Conservation (phyloP, 2,888 invertebrate genomes). For the Blera fallax region DNA sequence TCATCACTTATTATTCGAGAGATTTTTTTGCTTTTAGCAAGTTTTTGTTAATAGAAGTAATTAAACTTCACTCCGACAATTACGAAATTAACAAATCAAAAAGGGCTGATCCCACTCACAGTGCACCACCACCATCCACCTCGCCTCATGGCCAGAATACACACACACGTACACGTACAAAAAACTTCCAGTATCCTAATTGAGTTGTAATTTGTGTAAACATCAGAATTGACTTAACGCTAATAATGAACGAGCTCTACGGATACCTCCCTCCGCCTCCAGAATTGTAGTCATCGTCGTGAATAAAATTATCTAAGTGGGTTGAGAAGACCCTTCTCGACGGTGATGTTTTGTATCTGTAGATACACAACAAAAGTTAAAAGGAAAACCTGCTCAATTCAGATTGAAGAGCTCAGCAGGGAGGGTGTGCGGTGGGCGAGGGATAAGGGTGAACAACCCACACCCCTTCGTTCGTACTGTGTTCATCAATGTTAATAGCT, state of each 20-base stretch:
- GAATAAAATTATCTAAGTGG: constrained; percentile 70
- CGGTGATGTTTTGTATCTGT: constrained; percentile 39
- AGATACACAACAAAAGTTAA: constrained; percentile 68
- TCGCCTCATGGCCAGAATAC: constrained; percentile 1
- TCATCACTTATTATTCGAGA: constrained; percentile 7
- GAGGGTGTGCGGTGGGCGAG: neutral
- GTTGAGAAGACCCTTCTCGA: constrained; percentile 56
- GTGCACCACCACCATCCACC: constrained; percentile 21
- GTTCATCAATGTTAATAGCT: constrained; percentile 69
- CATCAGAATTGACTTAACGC: constrained; percentile 76
- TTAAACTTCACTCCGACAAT: constrained; percentile 65
- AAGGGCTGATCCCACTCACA: constrained; percentile 20
- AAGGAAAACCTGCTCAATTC: constrained; percentile 73
- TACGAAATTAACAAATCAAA: constrained; percentile 69
- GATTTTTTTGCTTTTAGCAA: constrained; percentile 39
- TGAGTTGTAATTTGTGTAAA: constrained; percentile 76
- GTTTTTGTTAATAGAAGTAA: constrained; percentile 53
- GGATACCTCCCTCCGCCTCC: too few species aligned
- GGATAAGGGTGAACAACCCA: constrained; percentile 1
- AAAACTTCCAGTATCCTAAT: constrained; percentile 73
- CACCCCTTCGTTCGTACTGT: constrained; percentile 11
- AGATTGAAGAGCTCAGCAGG: constrained; percentile 44
- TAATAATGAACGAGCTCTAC: constrained; percentile 69
- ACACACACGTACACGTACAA: too few species aligned
- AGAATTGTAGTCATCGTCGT: constrained; percentile 39